Evolutionary conservation across 1,140 invertebrate genomes (phyloP).

Genomic region (Trichonephila clavata): DNA sequence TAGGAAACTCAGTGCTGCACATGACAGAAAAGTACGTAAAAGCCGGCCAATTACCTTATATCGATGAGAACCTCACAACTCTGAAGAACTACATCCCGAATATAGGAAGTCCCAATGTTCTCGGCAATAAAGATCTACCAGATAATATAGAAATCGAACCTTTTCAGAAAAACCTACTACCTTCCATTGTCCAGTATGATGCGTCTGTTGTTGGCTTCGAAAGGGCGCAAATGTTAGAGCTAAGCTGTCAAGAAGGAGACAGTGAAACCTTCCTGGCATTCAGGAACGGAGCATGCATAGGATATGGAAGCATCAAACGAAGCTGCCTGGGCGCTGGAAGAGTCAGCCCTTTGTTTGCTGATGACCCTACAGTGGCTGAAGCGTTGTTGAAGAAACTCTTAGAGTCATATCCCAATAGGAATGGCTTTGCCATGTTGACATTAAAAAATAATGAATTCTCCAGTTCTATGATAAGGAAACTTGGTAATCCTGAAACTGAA

Average conservation of each 20-base stretch:
- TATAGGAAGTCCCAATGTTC: background rate
- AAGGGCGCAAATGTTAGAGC: background rate
- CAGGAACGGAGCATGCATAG: background rate
- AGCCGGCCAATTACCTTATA: no score
- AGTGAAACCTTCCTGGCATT: background rate
- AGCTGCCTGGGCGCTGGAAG: background rate
- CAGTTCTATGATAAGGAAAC: background rate
- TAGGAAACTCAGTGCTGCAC: background rate
- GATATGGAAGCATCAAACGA: background rate
- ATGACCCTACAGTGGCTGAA: background rate
- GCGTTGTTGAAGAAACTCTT: background rate
- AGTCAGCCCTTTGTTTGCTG: background rate
- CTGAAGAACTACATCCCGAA: background rate
- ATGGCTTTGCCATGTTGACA: background rate
- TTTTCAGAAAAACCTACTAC: background rate
- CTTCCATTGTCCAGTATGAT: background rate
- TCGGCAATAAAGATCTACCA: background rate
- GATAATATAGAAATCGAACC: background rate
- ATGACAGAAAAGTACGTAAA: background rate
- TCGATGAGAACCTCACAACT: background rate
- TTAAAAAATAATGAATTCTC: background rate
- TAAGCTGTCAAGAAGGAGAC: background rate
- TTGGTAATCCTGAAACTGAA: background rate
- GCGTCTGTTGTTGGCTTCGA: background rate
- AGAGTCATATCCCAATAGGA: background rate